Evolutionary conservation across 2,888 invertebrate genomes (phyloP), one percentile per base, ranked within the genome.

Genomic region (Campoletis raptor): DNA sequence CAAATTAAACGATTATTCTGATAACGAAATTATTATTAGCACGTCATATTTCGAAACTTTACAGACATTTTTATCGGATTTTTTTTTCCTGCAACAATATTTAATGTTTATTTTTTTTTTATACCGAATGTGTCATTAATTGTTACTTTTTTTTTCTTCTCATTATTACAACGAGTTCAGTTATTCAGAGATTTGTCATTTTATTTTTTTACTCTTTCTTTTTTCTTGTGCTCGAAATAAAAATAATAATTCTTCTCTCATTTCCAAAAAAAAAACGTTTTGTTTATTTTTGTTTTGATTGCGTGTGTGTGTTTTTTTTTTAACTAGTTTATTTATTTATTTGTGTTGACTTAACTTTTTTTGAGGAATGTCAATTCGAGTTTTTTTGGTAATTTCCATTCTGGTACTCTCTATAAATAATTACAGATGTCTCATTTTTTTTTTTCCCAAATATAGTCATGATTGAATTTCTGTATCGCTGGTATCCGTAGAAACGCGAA

Each of bases 81-180:
- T 61, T 30, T 57, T 30, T 57, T 57, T 57, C 57, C 30, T 61
- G 61, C 30, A 30, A 61, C 30, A 61, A 61, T 61, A 30, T 61
- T 30, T 61, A 30, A 0, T 15, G 18, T 52, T 52, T 30, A 12
- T 21, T 21, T 21, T 3, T 30, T 61, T 61, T 61, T 61, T 30
- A 15, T 30, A 30, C 30, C 15, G 24, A 57, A 24, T 12, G 24
- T 57, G 57, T 57, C 24, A 12, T 30, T 15, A 21, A 57, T 57
- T 57, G 4, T 57, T 12, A 30, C 12, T 54, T 2, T 1, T 54
- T 54, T 54, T n/a, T 5, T 52, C 18, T 21, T 10, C 2, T 21
- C 8, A 45, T 15, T 15, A 48, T 15, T 48, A 4, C 15, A 15
- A 15, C 48, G 48, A 48, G 48, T 18, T 48, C 15, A 48, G 18